Base-by-base conservation (phyloP, 2,797 vertebrate genomes). In the Gymnothorax javanicus region DNA sequence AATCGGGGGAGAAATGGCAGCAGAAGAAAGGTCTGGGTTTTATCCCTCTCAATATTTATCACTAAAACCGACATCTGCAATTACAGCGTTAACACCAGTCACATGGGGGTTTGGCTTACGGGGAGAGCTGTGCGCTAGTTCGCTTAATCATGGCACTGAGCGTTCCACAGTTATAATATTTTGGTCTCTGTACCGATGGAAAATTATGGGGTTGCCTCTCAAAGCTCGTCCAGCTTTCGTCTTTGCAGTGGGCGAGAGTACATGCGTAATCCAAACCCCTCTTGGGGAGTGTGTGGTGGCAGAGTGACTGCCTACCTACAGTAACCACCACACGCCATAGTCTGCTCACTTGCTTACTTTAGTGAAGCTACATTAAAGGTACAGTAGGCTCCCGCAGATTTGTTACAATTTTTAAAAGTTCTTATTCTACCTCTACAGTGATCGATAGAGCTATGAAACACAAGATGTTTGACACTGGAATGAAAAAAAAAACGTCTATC, bases 141-240 rank as follows among this genome's bases (percentile, higher is more conserved):
- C 85, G 90, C 89, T 56, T 0, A 23, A 89, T 54, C 87, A 81
- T 93, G 88, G 91, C 87, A 89, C 87, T 88, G 89, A 92, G 87
- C 88, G 87, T 93, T 77, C 23, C 90, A 88, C 90, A 89, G 88
- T 81, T 87, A 89, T 87, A 89, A 88, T 88, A 83, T 93, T 92
- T 92, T n/a, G 17, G 88, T 89, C 87, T 89, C 92, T 92, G 82
- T 91, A 91, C 93, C 90, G 88, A 88, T 94, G 94, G 94, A 96
- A 95, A 95, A 95, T 95, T 87, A 93, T 94, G 90, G 91, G 91
- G 85, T 91, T 91, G 88, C 92, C 93, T 91, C 91, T 92, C 58
- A 50, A 67, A 87, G 91, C 85, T 69, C 88, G 88, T 90, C 86
- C 87, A 91, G 88, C 23, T 56, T 85, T 86, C 89, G 8, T 81